Evolutionary conservation across 2,113 vertebrate species (phyloP), one percentile per base, ranked within the genome.

Genomic region (Sapajus apella): DNA sequence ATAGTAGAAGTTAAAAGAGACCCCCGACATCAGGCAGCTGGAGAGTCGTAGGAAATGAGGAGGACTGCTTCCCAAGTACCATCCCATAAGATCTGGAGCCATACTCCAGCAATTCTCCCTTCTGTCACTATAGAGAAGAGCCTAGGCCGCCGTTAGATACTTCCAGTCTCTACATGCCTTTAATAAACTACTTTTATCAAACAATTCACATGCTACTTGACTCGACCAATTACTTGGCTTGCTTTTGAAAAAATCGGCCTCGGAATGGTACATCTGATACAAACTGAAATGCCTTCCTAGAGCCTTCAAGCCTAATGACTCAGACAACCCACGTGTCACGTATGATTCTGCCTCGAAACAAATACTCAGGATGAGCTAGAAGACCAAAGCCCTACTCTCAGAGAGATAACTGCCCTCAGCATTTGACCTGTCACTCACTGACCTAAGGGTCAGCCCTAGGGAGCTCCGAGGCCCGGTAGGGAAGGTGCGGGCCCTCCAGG

Each of bases 1-100:
- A 61, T 0, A 1, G 16, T 4, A 16, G 5, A 21, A 27, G 25
- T 8, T 27, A 37, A 61, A 6, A 10, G 17, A 87, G 55, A 8
- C 52, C 35, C 58, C 21, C 3, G 2, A 37, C 40, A 27, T 43
- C 45, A 14, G 23, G 14, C 4, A 68, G 40, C 20, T 13, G 61
- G 10, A 30, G 18, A 6, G 14, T 25, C 35, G 13, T 32, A 14
- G 45, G 21, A 55, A 70, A 81, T 5, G 4, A 21, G 18, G 8
- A 52, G 45, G 30, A 3, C 50, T 20, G 8, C 25, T 25, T 16
- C 68, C 56, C 43, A 20, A 47, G 27, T 2, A 68, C 17, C 12
- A 56, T 20, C 11, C 56, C 79, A 0, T n/a, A 27, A 21, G 70
- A 43, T 66, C 17, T 6, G 35, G 7, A 30, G 37, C 43, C 64